Evolutionary conservation across 2,797 vertebrate species (phyloP).

Genomic region (Calcarius lapponicus): DNA sequence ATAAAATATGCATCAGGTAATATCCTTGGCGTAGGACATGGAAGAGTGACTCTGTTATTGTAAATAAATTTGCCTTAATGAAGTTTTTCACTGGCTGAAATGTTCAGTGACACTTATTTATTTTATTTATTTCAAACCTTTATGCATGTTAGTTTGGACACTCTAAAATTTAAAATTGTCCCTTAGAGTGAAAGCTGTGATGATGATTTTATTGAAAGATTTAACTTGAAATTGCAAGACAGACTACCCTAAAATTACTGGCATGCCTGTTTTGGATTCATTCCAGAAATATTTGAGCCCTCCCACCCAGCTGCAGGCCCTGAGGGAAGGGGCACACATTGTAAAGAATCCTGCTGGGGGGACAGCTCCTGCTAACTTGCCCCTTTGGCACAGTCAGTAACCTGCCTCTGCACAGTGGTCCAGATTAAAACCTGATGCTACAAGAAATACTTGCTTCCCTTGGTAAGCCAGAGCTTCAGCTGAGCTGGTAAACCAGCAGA

Average conservation of each 20-base stretch:
- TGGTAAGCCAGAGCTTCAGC: not conserved
- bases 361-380: not conserved
- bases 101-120: not conserved
- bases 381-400: not conserved
- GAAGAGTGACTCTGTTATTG: not conserved
- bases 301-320: not conserved
- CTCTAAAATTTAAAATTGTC: not conserved
- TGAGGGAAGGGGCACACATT: not conserved
- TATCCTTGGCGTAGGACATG: not conserved
- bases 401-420: not conserved
- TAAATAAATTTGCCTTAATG: not conserved
- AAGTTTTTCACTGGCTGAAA: not conserved
- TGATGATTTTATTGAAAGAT: not conserved
- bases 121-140: not conserved
- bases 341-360: not conserved
- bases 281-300: not conserved
- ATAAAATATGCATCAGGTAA: not conserved
- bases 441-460: not conserved
- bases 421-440: not conserved
- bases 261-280: not conserved
- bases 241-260: not conserved
- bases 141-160: fast-evolving
- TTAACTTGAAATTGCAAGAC: not conserved
- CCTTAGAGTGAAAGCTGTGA: not conserved
- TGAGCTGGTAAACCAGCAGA: not conserved